Evolutionary conservation across 2,888 invertebrate species (phyloP).

Genomic region (Adineta ricciae): DNA sequence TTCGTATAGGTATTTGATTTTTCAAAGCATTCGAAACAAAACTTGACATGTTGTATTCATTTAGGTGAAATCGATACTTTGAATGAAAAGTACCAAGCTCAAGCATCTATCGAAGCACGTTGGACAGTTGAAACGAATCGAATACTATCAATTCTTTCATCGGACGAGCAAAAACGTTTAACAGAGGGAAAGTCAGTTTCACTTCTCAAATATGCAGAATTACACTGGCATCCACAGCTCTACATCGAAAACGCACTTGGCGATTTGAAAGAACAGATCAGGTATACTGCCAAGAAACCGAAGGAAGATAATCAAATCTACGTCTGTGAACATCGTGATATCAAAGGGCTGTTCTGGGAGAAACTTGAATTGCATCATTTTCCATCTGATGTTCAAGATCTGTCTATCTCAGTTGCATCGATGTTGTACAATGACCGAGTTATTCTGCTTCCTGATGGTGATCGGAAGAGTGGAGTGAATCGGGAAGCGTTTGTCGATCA

Average conservation of each 20-base stretch:
- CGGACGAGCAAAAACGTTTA: background rate
- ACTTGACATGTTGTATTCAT: background rate
- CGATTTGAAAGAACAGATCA: background rate
- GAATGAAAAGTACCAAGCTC: slow-evolving; percentile 31
- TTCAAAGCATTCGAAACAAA: no score
- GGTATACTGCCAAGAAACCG: background rate
- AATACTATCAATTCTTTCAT: background rate
- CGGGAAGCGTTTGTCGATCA: slow-evolving; percentile 41
- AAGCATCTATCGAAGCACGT: slow-evolving; percentile 10
- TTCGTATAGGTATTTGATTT: background rate
- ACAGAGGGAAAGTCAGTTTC: background rate
- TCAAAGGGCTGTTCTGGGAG: slow-evolving; percentile 24
- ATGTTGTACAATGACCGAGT: slow-evolving; percentile 37
- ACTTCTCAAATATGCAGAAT: background rate
- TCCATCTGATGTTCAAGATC: slow-evolving; percentile 26
- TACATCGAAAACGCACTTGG: slow-evolving; percentile 26
- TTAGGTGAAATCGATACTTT: slow-evolving; percentile 28
- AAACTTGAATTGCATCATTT: slow-evolving; percentile 27
- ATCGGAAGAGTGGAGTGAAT: slow-evolving; percentile 21
- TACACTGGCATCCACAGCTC: slow-evolving; percentile 9
- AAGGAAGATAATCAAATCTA: background rate
- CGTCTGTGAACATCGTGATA: no score
- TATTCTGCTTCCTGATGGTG: slow-evolving; percentile 38
- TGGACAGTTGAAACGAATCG: slow-evolving; percentile 5
- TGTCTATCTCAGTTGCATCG: slow-evolving; percentile 1